These are phyloP conservation scores for Sesia apiformis DNA, from an alignment of 2,888 invertebrate genomes.

Conservation along the genomic window DNA sequence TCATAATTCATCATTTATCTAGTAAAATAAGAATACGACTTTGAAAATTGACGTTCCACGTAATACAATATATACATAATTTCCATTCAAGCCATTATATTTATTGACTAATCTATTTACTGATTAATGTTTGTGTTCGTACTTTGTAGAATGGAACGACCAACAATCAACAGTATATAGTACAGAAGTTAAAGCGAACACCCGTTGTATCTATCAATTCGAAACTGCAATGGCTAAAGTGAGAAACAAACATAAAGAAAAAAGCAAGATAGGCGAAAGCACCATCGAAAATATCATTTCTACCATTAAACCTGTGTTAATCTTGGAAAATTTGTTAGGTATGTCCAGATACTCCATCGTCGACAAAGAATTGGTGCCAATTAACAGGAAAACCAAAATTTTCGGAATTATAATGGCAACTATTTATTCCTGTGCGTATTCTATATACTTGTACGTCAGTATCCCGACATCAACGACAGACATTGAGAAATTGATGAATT, in stretches of 20 bases:
- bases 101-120: too few species aligned
- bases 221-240: not conserved
- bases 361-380: not conserved
- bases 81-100: too few species aligned
- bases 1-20: too few species aligned
- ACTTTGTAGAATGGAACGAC: too few species aligned
- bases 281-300: not conserved
- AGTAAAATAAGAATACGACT: too few species aligned
- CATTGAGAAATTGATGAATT: not conserved
- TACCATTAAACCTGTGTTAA: slow-evolving; percentile 1
- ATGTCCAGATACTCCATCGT: slow-evolving; percentile 6
- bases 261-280: not conserved
- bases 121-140: too few species aligned
- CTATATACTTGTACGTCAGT: not conserved
- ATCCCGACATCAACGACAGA: not conserved
- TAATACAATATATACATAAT: too few species aligned
- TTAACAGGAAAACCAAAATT: slow-evolving; percentile 3
- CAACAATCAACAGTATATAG: too few species aligned
- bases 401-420: slow-evolving; percentile 2
- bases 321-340: slow-evolving; percentile 4
- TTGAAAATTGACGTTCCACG: too few species aligned
- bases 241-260: not conserved
- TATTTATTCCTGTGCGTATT: not conserved
- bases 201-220: too few species aligned
- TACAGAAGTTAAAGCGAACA: too few species aligned